Percentiles rank a stretch among this genome's conserved stretches.
Evolutionary conservation across 2,113 vertebrate genomes (phyloP).

Genomic region (Laterallus jamaicensis): DNA sequence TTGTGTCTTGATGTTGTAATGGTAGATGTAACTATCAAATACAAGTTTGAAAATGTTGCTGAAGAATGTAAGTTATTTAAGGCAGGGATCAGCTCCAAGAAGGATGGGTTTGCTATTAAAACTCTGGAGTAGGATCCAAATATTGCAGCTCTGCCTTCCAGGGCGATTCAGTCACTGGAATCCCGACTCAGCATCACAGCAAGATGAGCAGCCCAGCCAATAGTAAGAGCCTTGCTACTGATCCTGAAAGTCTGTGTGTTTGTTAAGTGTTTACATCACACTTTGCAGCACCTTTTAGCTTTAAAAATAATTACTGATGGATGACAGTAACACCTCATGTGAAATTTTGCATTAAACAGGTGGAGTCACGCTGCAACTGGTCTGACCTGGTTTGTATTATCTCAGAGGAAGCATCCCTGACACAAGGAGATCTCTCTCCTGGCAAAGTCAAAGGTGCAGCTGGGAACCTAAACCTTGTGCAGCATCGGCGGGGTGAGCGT

Average conservation of each 20-base stretch:
- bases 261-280: background rate
- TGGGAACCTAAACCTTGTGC: background rate
- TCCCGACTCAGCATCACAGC: background rate
- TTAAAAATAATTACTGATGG: background rate
- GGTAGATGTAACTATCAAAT: background rate
- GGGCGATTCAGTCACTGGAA: too few relatives aligned
- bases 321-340: background rate
- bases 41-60: background rate
- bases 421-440: background rate
- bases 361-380: background rate
- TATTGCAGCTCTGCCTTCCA: rapidly evolving
- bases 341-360: constrained; percentile 25
- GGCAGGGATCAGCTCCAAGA: background rate
- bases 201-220: rapidly evolving
- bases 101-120: background rate
- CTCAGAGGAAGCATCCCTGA: background rate
- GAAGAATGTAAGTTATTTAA: background rate
- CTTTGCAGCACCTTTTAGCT: background rate
- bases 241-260: background rate
- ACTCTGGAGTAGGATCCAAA: background rate
- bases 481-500: background rate
- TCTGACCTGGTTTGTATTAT: constrained; percentile 26
- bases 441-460: background rate
- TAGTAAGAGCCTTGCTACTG: background rate
- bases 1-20: background rate